Base-by-base conservation (phyloP, 2,888 invertebrate species). In the Phyto melanocephala region DNA sequence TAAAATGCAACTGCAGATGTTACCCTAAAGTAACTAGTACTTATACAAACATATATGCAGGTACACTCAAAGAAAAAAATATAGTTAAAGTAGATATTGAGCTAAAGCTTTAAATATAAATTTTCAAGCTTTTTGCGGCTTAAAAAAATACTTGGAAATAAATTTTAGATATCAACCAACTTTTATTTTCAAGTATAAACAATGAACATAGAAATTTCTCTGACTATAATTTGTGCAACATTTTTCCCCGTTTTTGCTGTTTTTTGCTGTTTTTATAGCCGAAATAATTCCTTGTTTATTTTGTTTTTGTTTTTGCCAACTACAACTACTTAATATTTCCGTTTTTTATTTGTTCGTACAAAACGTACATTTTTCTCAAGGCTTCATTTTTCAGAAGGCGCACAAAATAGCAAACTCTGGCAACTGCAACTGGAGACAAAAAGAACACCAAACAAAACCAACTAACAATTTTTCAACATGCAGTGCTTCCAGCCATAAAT, bases 291-390 rank as follows among this genome's bases (percentile, higher is more conserved):
- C 54, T 54, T 74, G 72, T 74, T 47, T 35, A 8, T 17, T 60
- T 37, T 24, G 28, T 52, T 33, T 62, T 28, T 45, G 45, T 58
- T 47, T 22, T 35, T 22, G 28, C 10, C 58, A 33, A 60, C 58
- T 60, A 20, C 60, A 47, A 68, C 71, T 78, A 78, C 71, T 78
- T 71, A 78, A 71, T 65, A 47, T 71, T 77, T 70, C 42, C 56
- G 22, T 45, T 70, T 70, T 52, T 63, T 77, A 63, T 78, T 71
- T 78, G 37, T 72, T 65, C 17, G 15, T 8, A 50, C 45, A 62
- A 76, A 50, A 68, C 11, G 20, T 52, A 77, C 15, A 70, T 77
- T 62, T 62, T 47, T 62, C 77, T 50, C 74, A 77, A 77, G 77
- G 77, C 77, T 77, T 70, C 54, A 68, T 52, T 62, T 45, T 54